Conservation (phyloP, 2,888 invertebrate species). For the Gasteruption jaculator region DNA sequence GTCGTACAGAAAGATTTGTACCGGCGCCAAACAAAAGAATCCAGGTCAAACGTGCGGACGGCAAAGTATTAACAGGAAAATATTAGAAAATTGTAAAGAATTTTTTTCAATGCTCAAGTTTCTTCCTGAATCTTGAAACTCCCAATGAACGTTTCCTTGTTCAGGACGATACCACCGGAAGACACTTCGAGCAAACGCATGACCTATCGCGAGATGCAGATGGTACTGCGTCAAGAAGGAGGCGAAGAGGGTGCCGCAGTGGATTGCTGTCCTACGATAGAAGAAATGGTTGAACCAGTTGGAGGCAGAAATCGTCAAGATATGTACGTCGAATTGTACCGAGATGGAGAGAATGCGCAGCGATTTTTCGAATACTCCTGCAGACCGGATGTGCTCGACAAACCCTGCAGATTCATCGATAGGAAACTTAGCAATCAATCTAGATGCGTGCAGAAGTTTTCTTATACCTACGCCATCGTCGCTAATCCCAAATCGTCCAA, state of each 20-base stretch:
- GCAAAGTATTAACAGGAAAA: no score
- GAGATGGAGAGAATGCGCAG: conserved; percentile 66
- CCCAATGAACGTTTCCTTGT: conserved; percentile 16
- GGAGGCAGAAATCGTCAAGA: conserved; percentile 73
- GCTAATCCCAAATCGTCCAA: conserved; percentile 57
- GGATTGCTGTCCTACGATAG: conserved; percentile 78
- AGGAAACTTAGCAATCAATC: conserved; percentile 66
- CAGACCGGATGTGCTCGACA: conserved; percentile 63
- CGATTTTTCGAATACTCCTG: conserved; percentile 79
- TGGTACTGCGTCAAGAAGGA: conserved; percentile 58
- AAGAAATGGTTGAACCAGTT: conserved; percentile 72
- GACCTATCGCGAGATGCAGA: conserved; percentile 64
- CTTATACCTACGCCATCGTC: conserved; percentile 80
- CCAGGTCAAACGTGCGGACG: no score
- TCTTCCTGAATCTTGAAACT: neutral
- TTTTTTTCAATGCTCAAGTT: neutral
- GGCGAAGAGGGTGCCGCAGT: conserved; percentile 54
- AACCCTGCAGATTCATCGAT: conserved; percentile 73
- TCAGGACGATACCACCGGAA: conserved; percentile 41
- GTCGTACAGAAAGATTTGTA: no score
- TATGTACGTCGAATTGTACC: conserved; percentile 70
- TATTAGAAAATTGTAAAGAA: no score
- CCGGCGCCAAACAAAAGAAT: no score
- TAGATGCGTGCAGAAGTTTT: conserved; percentile 78
- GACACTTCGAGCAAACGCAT: conserved; percentile 56